phyloP scores from a whole-genome alignment of 2,113 vertebrate genomes.

The Pseudopodoces humilis region DNA sequence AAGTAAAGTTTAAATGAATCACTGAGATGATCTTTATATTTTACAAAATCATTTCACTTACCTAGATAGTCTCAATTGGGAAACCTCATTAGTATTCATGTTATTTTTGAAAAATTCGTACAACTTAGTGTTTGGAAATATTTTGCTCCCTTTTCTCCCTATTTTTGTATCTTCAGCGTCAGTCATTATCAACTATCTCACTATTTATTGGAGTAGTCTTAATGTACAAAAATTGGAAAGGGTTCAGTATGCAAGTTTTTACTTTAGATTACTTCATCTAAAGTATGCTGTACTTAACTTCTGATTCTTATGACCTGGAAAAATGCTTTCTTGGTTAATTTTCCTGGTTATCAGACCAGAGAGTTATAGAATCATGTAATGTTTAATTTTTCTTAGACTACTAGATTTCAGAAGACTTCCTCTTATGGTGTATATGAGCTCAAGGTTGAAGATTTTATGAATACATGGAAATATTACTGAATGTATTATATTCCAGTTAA shows the following conservation, averaged over 20 bases:
- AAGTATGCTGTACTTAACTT: not conserved
- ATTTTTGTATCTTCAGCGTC: not conserved
- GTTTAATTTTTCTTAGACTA: not conserved
- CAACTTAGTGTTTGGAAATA: not conserved
- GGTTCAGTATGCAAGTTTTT: not conserved
- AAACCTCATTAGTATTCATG: not conserved
- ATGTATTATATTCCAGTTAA: not conserved
- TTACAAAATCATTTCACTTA: not conserved
- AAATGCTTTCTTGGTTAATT: not conserved
- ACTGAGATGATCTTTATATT: not conserved
- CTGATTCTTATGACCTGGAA: not conserved
- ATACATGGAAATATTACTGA: not conserved
- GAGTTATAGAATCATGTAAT: not conserved
- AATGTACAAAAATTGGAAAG: not conserved
- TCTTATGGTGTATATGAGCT: not conserved
- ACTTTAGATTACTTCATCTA: not conserved
- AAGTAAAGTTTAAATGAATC: not conserved
- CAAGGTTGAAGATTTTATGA: not conserved
- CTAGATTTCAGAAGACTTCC: slow-evolving; percentile 2
- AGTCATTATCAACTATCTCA: not conserved
- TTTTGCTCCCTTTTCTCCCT: not conserved
- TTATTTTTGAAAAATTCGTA: not conserved
- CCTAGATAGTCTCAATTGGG: not conserved
- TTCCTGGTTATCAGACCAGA: not conserved
- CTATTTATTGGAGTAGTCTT: not conserved